Conservation (phyloP, 2,113 vertebrate species). For the Zosterops hypoxanthus region DNA sequence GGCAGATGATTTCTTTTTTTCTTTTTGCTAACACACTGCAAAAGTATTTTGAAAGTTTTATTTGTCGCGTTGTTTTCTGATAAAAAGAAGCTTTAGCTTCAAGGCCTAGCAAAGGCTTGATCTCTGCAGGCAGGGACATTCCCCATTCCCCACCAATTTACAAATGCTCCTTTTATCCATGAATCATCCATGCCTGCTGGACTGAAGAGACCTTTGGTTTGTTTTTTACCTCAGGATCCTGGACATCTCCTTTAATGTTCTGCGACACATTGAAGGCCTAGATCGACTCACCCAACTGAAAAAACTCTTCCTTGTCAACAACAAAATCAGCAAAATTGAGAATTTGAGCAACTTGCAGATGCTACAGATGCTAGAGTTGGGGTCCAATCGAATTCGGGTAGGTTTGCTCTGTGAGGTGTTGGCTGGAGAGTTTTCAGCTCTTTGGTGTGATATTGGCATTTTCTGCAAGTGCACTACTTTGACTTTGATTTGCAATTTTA, state of each 20-base stretch:
- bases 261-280: constrained; percentile 91
- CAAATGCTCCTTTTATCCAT: neutral
- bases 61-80: neutral
- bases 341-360: constrained; percentile 83
- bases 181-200: neutral
- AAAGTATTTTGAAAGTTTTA: neutral
- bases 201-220: neutral
- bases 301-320: constrained; percentile 97
- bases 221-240: constrained; percentile 80
- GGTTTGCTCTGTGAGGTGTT: neutral
- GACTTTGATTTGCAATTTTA: neutral
- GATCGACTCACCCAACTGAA: constrained; percentile 85
- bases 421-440: neutral
- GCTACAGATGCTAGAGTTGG: constrained; percentile 94
- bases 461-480: neutral
- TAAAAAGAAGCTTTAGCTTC: neutral
- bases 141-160: neutral
- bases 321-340: constrained; percentile 90
- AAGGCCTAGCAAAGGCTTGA: neutral
- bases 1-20: neutral
- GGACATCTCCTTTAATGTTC: constrained; percentile 94
- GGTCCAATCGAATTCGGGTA: constrained; percentile 97
- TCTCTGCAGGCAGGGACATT: neutral
- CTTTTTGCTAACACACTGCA: neutral
- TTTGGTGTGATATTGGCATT: neutral